phyloP scores from a whole-genome alignment of 1,140 invertebrate genomes.

The Pseudomyrmex flavicornis region DNA sequence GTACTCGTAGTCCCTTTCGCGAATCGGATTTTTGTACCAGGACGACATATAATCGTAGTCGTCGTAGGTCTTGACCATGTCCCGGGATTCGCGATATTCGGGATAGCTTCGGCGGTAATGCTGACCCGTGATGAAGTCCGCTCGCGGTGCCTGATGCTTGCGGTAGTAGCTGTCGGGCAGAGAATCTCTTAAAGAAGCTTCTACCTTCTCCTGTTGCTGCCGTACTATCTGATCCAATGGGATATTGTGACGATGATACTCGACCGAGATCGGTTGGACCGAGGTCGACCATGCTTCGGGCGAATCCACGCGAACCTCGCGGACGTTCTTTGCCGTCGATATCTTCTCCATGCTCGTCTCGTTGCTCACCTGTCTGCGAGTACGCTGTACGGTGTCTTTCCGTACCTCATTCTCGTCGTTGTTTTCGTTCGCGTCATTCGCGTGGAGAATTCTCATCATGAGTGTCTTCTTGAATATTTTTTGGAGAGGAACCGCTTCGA shows the following conservation, averaged over 20 bases:
- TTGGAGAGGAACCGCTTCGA: slow-evolving; percentile 36
- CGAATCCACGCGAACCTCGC: slow-evolving; percentile 73
- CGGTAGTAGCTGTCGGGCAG: slow-evolving; percentile 45
- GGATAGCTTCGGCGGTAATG: slow-evolving; percentile 68
- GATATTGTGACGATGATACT: slow-evolving; percentile 75
- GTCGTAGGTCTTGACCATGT: slow-evolving; percentile 74
- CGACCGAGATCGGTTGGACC: slow-evolving; percentile 78
- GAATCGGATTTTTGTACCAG: slow-evolving; percentile 71
- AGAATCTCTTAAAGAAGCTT: slow-evolving; percentile 5
- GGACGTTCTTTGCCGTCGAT: slow-evolving; percentile 70
- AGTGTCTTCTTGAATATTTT: slow-evolving; percentile 37
- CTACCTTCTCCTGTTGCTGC: slow-evolving; percentile 48
- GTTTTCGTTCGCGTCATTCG: slow-evolving; percentile 2
- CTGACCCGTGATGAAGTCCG: slow-evolving; percentile 81
- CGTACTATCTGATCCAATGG: slow-evolving; percentile 69
- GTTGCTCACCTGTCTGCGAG: slow-evolving; percentile 73
- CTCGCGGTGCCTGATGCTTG: slow-evolving; percentile 72
- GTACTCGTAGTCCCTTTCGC: slow-evolving; percentile 77
- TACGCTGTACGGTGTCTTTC: slow-evolving; percentile 34
- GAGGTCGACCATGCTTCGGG: slow-evolving; percentile 78
- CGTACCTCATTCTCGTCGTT: not conserved
- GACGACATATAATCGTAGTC: slow-evolving; percentile 74
- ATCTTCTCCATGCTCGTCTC: slow-evolving; percentile 80
- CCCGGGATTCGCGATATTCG: slow-evolving; percentile 77
- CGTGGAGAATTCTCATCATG: slow-evolving; percentile 44